These are phyloP conservation scores for Pyrrhosoma nymphula DNA, from an alignment of 2,888 invertebrate species.

Conservation along the genomic window DNA sequence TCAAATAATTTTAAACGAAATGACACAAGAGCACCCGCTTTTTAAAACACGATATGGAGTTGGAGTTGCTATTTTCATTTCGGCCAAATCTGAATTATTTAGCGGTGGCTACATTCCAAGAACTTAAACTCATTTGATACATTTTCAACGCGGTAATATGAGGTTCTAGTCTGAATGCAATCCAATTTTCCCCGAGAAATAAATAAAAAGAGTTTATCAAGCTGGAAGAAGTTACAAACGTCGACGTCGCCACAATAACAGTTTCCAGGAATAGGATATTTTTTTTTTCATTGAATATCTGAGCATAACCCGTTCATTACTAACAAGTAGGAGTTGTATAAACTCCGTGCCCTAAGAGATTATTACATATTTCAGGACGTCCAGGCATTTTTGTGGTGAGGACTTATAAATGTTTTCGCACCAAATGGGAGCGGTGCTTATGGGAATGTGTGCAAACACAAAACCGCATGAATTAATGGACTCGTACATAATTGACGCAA, in stretches of 20 bases:
- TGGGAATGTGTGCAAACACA: neutral
- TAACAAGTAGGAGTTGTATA: neutral
- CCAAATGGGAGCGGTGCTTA: neutral
- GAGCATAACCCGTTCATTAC: neutral
- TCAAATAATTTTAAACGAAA: neutral
- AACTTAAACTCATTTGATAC: neutral
- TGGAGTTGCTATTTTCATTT: neutral
- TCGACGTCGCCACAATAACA: neutral
- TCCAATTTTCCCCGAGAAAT: neutral
- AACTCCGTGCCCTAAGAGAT: neutral
- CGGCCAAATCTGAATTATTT: neutral
- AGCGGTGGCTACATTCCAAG: neutral
- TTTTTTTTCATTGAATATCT: neutral
- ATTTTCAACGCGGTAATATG: neutral
- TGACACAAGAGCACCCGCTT: no score
- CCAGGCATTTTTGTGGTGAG: neutral
- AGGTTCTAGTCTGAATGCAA: neutral
- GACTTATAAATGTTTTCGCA: neutral
- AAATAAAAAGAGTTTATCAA: neutral
- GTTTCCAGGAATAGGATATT: neutral
- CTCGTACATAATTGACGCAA: slow-evolving; percentile 12
- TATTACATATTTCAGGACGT: neutral
- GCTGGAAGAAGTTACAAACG: neutral
- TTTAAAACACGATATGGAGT: no score
- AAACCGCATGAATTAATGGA: slow-evolving; percentile 7